phyloP scores from a whole-genome alignment of 2,888 invertebrate genomes.

The Cactoblastis cactorum region DNA sequence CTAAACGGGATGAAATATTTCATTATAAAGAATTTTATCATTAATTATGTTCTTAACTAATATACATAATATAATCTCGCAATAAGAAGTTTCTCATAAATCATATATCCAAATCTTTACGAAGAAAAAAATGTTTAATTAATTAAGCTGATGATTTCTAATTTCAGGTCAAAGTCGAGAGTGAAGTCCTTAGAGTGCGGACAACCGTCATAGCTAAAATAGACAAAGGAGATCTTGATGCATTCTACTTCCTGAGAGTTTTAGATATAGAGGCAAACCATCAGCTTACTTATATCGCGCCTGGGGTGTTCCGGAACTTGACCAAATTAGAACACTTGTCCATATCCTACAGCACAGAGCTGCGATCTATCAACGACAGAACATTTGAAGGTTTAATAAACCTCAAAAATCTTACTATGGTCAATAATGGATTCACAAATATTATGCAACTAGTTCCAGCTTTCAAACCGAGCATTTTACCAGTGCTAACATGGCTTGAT shows the following conservation, averaged over 20 bases:
- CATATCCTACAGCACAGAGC: slow-evolving; percentile 74
- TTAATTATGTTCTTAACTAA: too few relatives aligned
- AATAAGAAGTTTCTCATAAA: too few relatives aligned
- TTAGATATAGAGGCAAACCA: slow-evolving; percentile 78
- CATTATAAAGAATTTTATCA: too few relatives aligned
- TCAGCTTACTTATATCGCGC: slow-evolving; percentile 64
- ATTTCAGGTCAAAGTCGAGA: slow-evolving; percentile 53
- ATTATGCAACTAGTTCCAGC: slow-evolving; percentile 63
- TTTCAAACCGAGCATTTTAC: slow-evolving; percentile 59
- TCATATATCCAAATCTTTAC: too few relatives aligned
- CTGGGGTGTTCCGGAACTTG: slow-evolving; percentile 70
- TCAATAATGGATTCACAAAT: slow-evolving; percentile 76
- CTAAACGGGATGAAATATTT: too few relatives aligned
- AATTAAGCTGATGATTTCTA: too few relatives aligned
- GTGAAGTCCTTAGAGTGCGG: slow-evolving; percentile 63
- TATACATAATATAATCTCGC: too few relatives aligned
- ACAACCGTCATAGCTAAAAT: slow-evolving; percentile 70
- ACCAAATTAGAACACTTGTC: slow-evolving; percentile 69
- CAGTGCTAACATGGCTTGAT: slow-evolving; percentile 63
- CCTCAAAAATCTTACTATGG: slow-evolving; percentile 68
- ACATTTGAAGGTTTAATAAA: slow-evolving; percentile 74
- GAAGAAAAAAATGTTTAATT: too few relatives aligned
- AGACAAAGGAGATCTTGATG: slow-evolving; percentile 57
- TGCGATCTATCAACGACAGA: slow-evolving; percentile 57
- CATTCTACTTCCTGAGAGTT: slow-evolving; percentile 50